phyloP scores from a whole-genome alignment of 2,888 invertebrate species.

The Tiphia femorata region DNA sequence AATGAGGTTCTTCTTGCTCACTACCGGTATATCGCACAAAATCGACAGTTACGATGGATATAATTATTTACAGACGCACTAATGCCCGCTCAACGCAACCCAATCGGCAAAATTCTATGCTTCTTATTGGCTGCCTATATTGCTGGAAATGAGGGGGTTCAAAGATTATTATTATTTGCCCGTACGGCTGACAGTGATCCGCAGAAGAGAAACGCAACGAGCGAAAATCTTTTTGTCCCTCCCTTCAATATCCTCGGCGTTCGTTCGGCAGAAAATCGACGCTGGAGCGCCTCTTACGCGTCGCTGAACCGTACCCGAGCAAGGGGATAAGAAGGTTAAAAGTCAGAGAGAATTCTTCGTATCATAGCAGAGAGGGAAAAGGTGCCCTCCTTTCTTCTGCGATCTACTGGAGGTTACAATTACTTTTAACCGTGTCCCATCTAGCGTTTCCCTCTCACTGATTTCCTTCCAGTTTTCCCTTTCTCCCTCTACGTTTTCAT shows the following conservation, averaged over 20 bases:
- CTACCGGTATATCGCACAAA: too few relatives aligned
- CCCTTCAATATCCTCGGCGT: background rate
- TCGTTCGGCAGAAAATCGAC: slow-evolving; percentile 21
- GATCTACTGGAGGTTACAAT: slow-evolving; percentile 30
- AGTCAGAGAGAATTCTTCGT: too few relatives aligned
- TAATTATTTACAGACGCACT: too few relatives aligned
- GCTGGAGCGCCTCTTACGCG: slow-evolving; percentile 26
- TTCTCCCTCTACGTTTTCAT: background rate
- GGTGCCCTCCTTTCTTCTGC: too few relatives aligned
- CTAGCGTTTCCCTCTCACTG: background rate
- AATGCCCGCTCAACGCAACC: too few relatives aligned
- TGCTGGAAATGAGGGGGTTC: too few relatives aligned
- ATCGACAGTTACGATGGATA: too few relatives aligned
- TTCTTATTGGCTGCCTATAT: too few relatives aligned
- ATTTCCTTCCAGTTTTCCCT: background rate
- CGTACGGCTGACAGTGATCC: background rate
- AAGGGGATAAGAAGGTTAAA: slow-evolving; percentile 22
- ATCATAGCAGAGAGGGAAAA: too few relatives aligned
- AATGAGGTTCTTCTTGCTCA: too few relatives aligned
- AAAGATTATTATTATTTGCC: too few relatives aligned
- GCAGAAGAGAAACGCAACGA: background rate
- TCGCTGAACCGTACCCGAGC: slow-evolving; percentile 2
- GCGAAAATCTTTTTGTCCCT: slow-evolving; percentile 15
- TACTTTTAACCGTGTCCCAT: slow-evolving; percentile 14
- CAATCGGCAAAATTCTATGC: too few relatives aligned